Base-by-base conservation (phyloP, 1,140 invertebrate genomes). In the Seison nebaliae region DNA sequence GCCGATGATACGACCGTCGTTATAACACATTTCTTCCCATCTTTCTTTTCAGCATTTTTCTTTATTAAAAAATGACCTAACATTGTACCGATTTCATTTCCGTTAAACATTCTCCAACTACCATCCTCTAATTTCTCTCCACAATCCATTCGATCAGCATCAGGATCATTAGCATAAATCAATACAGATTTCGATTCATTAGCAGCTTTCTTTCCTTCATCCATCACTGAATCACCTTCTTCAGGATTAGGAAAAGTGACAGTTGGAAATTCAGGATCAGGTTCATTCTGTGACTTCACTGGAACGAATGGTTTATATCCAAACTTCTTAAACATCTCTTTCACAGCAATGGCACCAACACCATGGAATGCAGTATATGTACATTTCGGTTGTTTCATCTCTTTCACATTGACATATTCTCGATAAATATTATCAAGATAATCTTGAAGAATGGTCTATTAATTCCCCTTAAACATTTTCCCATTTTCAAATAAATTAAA, bases 301-400 rank as follows among this genome's bases (percentile, higher is more conserved):
- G 73, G 67, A 44, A 79, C 59, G 42, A 76, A 68, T 28, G 65
- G 59, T 65, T 70, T 68, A 28, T 91, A 72, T 44, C 71, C 70
- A 36, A 73, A 70, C 21, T 54, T 52, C 47, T 72, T 59, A 48
- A 93, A 78, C 5, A 76, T 72, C 45, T 70, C 59, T 26, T 64
- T 50, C 44, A 86, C 67, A 53, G 71, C 88, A 7, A 67, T 54
- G 52, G 77, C 73, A 1, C 83, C 83, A 11, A 98, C 84, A 17
- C 91, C 91, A 56, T 98, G 91, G 74, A 98, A 84, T 0, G 88
- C 75, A 28, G 83, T 91, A 47, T 93, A 94, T 0, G 75, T 74
- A 44, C 79, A 72, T 46, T 66, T 67, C 4, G 81, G 49, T 16
- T 60, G 53, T 81, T 11, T 66, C 35, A 11, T 57, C 51, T 43